Evolutionary conservation across 2,113 vertebrate genomes (phyloP), one percentile per base, ranked within the genome.

Genomic region (Eublepharis macularius): DNA sequence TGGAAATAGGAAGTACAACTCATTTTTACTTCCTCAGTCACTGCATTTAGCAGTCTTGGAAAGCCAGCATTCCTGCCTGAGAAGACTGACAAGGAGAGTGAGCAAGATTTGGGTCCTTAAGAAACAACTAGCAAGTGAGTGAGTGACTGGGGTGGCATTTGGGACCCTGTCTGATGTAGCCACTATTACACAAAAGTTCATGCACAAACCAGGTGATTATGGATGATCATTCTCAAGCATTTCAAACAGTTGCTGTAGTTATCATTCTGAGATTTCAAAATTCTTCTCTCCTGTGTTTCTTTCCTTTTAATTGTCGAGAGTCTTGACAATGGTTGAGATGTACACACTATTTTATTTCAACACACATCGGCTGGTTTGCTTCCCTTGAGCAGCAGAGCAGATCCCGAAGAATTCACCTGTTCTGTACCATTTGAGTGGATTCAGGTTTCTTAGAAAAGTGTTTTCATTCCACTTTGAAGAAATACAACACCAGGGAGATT

Each of bases 381-480:
- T 85, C 86, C 60, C 19, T 80, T 45, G 43, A 63, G 39, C 26
- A 32, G 32, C 69, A 34, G 82, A 88, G 68, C n/a, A 80, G 47
- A 3, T 21, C 80, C 87, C 80, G 5, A 77, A 88, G 6, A n/a
- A 21, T 86, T 91, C 79, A 10, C 72, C 65, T 76, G 36, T 21
- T 4, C 36, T 92, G 90, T 81, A 82, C 1, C 21, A 80, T 88
- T 77, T 86, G 78, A 80, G 82, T 41, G 29, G 73, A 36, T 14
- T 72, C 47, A 57, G 14, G 29, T 72, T 47, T 26, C 36, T 32
- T 0, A 0, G 10, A 68, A 75, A 43, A 85, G 84, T 89, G 54
- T 1, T 75, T n/a, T 1, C 89, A 63, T 47, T 2, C n/a, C n/a
- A 43, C 21, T 89, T 80, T 93, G 82, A 87, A 87, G 90, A 92